These are phyloP conservation scores for Papilio polytes DNA, from an alignment of 1,140 invertebrate genomes.

Conservation along the genomic window DNA sequence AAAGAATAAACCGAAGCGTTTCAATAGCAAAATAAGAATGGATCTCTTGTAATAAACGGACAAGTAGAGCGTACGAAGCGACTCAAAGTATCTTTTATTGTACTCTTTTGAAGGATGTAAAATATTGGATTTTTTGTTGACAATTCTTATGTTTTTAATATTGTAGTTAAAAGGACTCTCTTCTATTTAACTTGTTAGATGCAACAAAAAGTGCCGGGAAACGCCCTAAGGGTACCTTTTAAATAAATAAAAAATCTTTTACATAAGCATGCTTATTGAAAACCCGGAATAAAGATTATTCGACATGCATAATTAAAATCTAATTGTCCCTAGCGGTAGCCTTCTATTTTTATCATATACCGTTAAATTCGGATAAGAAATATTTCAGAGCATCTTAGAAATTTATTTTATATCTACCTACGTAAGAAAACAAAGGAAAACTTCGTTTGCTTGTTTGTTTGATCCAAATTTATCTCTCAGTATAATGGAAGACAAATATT, in stretches of 20 bases:
- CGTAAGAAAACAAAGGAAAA: background rate
- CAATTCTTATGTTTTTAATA: background rate
- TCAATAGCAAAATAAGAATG: background rate
- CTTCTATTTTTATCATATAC: too few relatives aligned
- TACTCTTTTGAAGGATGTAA: background rate
- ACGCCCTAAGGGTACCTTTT: too few relatives aligned
- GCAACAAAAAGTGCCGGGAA: too few relatives aligned
- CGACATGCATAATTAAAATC: too few relatives aligned
- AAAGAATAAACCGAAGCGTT: background rate
- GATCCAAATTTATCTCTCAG: background rate
- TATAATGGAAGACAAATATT: background rate
- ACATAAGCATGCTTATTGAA: too few relatives aligned
- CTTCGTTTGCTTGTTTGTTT: background rate
- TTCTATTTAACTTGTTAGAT: background rate
- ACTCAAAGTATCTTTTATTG: conserved; percentile 2
- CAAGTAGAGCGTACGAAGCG: background rate
- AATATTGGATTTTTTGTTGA: background rate
- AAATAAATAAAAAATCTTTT: too few relatives aligned
- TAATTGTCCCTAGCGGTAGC: too few relatives aligned
- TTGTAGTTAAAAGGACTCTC: background rate
- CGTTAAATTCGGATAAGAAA: too few relatives aligned
- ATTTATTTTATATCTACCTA: background rate
- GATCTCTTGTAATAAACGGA: background rate
- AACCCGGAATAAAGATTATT: too few relatives aligned
- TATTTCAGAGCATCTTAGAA: background rate